phyloP scores from a whole-genome alignment of 2,113 vertebrate species.

The Istiophorus platypterus region DNA sequence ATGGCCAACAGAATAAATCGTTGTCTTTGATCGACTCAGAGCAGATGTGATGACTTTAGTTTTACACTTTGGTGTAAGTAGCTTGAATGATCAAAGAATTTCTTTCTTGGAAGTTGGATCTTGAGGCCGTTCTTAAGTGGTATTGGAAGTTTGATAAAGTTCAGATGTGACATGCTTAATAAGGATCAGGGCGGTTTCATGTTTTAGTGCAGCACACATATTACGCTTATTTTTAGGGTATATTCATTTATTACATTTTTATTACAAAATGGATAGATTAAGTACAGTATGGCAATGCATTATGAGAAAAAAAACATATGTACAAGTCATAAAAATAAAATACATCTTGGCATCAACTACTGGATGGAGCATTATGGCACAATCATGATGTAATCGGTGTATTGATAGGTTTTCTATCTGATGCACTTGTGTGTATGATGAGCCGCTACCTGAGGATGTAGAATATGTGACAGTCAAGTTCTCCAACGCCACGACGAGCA shows the following conservation, averaged over 20 bases:
- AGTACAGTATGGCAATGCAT: slow-evolving; percentile 75
- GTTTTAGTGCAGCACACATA: neutral
- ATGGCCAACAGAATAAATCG: too few relatives aligned
- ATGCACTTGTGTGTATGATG: slow-evolving; percentile 33
- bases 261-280: slow-evolving; percentile 78
- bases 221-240: slow-evolving; percentile 1
- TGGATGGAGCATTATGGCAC: slow-evolving; percentile 57
- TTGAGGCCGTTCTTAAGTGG: neutral
- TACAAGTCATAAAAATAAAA: slow-evolving; percentile 95
- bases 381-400: slow-evolving; percentile 43
- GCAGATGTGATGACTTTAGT: too few relatives aligned
- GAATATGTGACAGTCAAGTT: slow-evolving; percentile 30
- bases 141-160: neutral
- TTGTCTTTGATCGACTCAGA: too few relatives aligned
- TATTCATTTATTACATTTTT: slow-evolving; percentile 77
- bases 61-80: too few relatives aligned
- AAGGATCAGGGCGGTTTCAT: neutral
- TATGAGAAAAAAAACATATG: slow-evolving; percentile 83
- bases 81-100: neutral
- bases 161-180: neutral
- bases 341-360: slow-evolving; percentile 90
- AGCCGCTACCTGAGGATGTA: slow-evolving; percentile 67
- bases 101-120: neutral
- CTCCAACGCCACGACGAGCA: slow-evolving; percentile 41
- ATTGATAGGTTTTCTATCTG: slow-evolving; percentile 22